A percentile compares a stretch with the other conserved stretches of the same genome.
Conservation (phyloP, 1,140 invertebrate species). For the Eueides isabella region DNA sequence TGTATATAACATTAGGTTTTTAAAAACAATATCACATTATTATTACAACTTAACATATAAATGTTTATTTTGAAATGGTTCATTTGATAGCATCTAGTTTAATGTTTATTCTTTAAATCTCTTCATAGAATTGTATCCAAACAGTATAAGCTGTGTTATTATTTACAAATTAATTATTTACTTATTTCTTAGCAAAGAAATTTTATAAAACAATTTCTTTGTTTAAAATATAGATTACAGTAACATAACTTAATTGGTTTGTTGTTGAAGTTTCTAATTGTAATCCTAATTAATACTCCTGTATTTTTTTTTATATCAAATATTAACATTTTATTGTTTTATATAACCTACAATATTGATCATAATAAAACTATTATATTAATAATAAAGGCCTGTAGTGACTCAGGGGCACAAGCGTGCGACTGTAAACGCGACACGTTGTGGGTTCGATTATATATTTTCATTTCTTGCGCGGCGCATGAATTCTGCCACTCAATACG, state of each 20-base stretch:
- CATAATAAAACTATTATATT: not conserved
- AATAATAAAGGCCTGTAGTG: not conserved
- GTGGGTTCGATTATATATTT: not conserved
- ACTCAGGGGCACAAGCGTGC: not conserved
- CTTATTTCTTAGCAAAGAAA: not conserved
- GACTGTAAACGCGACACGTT: not conserved
- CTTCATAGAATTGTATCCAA: not conserved
- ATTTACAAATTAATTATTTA: not conserved
- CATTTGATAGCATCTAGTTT: not conserved
- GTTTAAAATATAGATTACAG: too few species aligned
- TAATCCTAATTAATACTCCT: too few species aligned
- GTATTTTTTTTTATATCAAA: too few species aligned
- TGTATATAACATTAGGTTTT: not conserved
- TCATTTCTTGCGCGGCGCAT: not conserved
- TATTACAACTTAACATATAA: not conserved
- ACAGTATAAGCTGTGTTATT: not conserved
- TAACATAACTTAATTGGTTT: too few species aligned
- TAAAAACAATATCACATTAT: not conserved
- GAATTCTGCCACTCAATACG: too few species aligned
- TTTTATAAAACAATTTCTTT: too few species aligned
- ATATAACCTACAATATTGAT: not conserved
- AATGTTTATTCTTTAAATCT: slow-evolving; percentile 1
- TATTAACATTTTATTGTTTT: not conserved
- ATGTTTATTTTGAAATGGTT: slow-evolving; percentile 1
- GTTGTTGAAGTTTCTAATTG: too few species aligned